A percentile compares a stretch with the other conserved stretches of the same genome.
These are phyloP conservation scores for Calycopis cecrops DNA, from an alignment of 1,140 invertebrate species.

Conservation along the genomic window DNA sequence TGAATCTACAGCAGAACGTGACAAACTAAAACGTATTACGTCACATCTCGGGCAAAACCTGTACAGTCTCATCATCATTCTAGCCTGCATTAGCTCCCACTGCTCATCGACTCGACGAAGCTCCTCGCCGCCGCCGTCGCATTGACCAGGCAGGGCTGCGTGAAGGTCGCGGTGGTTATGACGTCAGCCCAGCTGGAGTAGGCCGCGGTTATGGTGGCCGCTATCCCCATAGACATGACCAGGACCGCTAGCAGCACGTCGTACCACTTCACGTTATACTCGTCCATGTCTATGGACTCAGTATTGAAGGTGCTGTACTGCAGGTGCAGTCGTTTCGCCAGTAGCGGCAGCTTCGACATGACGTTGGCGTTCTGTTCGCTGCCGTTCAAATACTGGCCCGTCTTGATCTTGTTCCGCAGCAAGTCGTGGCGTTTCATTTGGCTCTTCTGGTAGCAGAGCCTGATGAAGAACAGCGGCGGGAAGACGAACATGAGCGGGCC, in stretches of 20 bases:
- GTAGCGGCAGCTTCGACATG: constrained; percentile 42
- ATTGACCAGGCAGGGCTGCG: constrained; percentile 80
- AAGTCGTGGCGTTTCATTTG: constrained; percentile 14
- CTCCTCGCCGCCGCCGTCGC: constrained; percentile 60
- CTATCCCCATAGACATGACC: constrained; percentile 75
- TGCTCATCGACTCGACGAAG: constrained; percentile 36
- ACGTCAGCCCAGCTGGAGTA: constrained; percentile 79
- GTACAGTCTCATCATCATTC: no score
- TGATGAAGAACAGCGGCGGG: constrained; percentile 87
- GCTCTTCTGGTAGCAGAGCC: constrained; percentile 71
- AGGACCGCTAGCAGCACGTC: constrained; percentile 61
- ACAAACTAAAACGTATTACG: no score
- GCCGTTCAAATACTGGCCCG: constrained; percentile 10
- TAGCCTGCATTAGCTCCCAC: neutral
- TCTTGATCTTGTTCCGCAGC: constrained; percentile 19
- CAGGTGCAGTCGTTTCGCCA: constrained; percentile 6
- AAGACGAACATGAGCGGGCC: constrained; percentile 90
- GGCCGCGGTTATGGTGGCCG: constrained; percentile 76
- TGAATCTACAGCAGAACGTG: no score
- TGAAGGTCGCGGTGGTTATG: constrained; percentile 76
- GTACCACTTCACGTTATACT: constrained; percentile 51
- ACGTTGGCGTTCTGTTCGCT: constrained; percentile 33
- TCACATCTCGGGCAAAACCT: no score
- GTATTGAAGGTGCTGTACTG: constrained; percentile 47
- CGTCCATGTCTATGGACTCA: constrained; percentile 34